Evolutionary conservation across 2,113 vertebrate genomes (phyloP).

Genomic region (Miniopterus natalensis): DNA sequence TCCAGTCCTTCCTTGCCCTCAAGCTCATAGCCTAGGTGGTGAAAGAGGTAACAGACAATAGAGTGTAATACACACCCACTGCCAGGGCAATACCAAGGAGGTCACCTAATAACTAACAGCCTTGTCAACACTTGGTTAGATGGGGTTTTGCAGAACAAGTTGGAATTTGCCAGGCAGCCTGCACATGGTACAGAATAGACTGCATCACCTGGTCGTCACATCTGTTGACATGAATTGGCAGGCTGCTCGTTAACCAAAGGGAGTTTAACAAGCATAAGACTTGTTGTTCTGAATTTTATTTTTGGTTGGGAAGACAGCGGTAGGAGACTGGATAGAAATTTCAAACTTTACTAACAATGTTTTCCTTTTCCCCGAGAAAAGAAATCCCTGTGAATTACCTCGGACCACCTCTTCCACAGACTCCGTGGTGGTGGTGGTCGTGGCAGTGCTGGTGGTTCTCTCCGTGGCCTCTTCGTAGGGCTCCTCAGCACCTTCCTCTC

Average conservation of each 20-base stretch:
- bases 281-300: background rate
- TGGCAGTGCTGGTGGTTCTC: slow-evolving; percentile 95
- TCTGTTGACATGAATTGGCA: background rate
- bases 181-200: background rate
- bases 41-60: background rate
- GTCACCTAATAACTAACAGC: background rate
- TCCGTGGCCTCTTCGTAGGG: slow-evolving; percentile 93
- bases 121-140: background rate
- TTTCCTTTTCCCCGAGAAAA: slow-evolving; percentile 30
- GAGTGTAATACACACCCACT: background rate
- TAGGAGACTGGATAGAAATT: background rate
- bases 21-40: background rate
- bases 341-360: background rate
- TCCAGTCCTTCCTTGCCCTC: background rate
- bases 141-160: background rate
- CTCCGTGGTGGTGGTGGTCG: slow-evolving; percentile 97
- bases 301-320: background rate
- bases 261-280: background rate
- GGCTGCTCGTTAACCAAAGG: background rate
- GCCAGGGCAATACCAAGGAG: background rate
- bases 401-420: slow-evolving; percentile 98
- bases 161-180: background rate
- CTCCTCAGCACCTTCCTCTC: slow-evolving; percentile 89
- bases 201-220: background rate
- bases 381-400: slow-evolving; percentile 89